Base-by-base conservation (phyloP, 2,113 vertebrate genomes). In the Cryptotis parvus region DNA sequence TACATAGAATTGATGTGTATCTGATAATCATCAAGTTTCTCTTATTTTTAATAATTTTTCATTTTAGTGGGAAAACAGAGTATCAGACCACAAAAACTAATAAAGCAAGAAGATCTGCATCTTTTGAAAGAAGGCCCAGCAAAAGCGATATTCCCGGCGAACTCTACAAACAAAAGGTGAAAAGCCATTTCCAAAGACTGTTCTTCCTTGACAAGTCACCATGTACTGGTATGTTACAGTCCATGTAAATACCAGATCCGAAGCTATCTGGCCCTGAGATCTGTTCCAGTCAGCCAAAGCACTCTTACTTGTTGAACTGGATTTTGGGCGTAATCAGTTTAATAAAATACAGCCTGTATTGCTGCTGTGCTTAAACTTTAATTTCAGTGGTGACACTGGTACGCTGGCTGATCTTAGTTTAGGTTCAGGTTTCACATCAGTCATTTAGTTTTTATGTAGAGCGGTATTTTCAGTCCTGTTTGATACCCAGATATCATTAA, bases 61-160 rank as follows among this genome's bases (percentile, higher is more conserved):
- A 91, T 95, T 92, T 82, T 97, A 99, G 99, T 96, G 99, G 99
- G 74, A 99, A 99, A 97, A 99, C 99, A 0, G 99, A 99, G 73
- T 99, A 99, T 96, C 99, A 99, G 97, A 99, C 99, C n/a, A 99
- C 99, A 79, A 99, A 99, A 97, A 98, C 98, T 49, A 99, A 98
- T 90, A 99, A 99, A 98, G 98, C 99, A 43, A 98, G 99, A 92
- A 97, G 99, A 20, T 99, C 99, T 0, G 94, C 99, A 58, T 99
- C 99, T 4, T 99, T 99, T 96, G 99, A 99, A 97, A 99, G 99
- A 89, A 98, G 99, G 63, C 99, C 99, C 65, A 99, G 99, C 96
- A 99, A 99, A 80, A n/a, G n/a, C 98, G 99, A 66, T 99, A 99
- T 70, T 99, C 99, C 70, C 98, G 99, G 61, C 98, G 99, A 95